These are phyloP conservation scores for Mohoua ochrocephala DNA, from an alignment of 2,113 vertebrate species.

Conservation along the genomic window DNA sequence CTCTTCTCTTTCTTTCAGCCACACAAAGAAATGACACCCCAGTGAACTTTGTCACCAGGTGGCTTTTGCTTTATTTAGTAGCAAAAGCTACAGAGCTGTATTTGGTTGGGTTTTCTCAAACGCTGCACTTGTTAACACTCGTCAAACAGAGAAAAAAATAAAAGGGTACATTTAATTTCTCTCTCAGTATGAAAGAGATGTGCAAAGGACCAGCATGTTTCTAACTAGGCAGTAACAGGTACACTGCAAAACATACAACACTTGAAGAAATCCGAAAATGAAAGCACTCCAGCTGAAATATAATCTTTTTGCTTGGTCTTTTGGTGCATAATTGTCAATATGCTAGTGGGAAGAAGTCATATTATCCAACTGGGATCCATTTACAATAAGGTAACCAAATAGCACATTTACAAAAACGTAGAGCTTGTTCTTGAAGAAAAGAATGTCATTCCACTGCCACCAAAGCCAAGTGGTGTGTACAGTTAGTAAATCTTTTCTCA, in stretches of 20 bases:
- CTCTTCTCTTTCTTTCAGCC: neutral
- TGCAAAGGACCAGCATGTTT: slow-evolving; percentile 46
- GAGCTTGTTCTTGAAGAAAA: slow-evolving; percentile 52
- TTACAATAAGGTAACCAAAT: slow-evolving; percentile 52
- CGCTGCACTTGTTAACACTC: slow-evolving; percentile 51
- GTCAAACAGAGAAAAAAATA: slow-evolving; percentile 61
- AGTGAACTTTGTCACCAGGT: slow-evolving; percentile 42
- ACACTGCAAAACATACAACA: slow-evolving; percentile 8
- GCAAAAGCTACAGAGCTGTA: slow-evolving; percentile 36
- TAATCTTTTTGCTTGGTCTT: slow-evolving; percentile 34
- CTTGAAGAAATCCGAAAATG: slow-evolving; percentile 21
- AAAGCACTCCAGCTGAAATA: slow-evolving; percentile 46
- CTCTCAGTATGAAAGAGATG: slow-evolving; percentile 29
- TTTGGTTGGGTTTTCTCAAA: slow-evolving; percentile 56
- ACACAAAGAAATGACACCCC: slow-evolving; percentile 10
- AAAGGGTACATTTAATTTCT: slow-evolving; percentile 52
- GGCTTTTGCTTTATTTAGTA: slow-evolving; percentile 44
- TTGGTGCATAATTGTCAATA: slow-evolving; percentile 38
- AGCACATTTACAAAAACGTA: slow-evolving; percentile 57
- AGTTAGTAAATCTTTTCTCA: slow-evolving; percentile 66
- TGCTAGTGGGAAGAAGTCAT: neutral
- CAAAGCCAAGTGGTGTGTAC: slow-evolving; percentile 27
- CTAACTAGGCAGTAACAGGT: slow-evolving; percentile 38
- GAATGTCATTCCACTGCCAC: slow-evolving; percentile 6
- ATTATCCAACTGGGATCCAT: neutral